A percentile compares a stretch with the other conserved stretches of the same genome.
Evolutionary conservation across 2,113 vertebrate genomes (phyloP).

Genomic region (Pipra filicauda): DNA sequence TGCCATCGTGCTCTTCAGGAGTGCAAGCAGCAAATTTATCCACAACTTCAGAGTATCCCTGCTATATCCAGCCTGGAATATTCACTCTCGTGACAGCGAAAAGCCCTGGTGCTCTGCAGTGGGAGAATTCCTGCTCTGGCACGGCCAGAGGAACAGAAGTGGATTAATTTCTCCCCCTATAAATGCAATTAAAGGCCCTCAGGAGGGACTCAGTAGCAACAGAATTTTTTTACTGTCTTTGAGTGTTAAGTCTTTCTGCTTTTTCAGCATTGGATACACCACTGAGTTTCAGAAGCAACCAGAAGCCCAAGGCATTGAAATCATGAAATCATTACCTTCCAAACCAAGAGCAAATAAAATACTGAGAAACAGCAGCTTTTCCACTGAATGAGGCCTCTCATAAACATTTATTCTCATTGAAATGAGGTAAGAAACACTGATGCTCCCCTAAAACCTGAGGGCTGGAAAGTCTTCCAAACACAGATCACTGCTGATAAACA

Average conservation of each 20-base stretch:
- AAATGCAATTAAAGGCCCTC: background rate
- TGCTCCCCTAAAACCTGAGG: background rate
- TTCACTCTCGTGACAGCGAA: background rate
- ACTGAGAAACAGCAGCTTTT: background rate
- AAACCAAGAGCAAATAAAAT: background rate
- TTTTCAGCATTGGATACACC: background rate
- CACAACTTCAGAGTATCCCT: background rate
- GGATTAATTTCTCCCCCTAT: background rate
- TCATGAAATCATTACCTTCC: background rate
- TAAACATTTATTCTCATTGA: background rate
- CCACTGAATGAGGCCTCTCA: background rate
- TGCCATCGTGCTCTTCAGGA: background rate
- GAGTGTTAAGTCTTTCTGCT: background rate
- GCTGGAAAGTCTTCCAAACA: background rate
- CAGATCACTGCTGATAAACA: background rate
- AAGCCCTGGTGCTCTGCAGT: background rate
- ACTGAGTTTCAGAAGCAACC: background rate
- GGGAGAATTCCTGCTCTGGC: background rate
- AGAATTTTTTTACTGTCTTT: background rate
- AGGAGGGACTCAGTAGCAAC: background rate
- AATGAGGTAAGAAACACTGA: background rate
- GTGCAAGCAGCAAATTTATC: rapidly evolving
- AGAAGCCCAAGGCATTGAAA: background rate
- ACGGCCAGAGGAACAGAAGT: background rate
- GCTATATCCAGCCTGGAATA: background rate